phyloP scores from a whole-genome alignment of 2,797 vertebrate species.

The Coracias cyanogaster region DNA sequence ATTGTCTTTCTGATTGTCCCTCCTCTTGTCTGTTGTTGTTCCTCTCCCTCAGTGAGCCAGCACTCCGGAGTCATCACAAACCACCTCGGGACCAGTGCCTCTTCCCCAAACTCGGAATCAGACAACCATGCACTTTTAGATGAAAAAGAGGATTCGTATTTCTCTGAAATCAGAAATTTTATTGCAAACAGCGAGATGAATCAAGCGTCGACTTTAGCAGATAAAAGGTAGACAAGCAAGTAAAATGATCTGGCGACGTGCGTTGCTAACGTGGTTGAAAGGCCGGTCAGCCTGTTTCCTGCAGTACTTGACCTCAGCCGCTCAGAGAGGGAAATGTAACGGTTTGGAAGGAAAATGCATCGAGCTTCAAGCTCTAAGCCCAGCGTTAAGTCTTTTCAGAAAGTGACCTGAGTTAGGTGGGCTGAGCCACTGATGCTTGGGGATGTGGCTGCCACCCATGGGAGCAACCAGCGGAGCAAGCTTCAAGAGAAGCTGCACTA shows the following conservation, averaged over 20 bases:
- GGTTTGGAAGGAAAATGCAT: neutral
- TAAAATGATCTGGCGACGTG: neutral
- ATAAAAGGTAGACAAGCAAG: slow-evolving; percentile 87
- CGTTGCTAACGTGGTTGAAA: neutral
- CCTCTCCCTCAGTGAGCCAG: slow-evolving; percentile 83
- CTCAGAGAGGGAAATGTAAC: neutral
- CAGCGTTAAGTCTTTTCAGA: neutral
- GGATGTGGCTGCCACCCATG: neutral
- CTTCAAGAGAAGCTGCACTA: neutral
- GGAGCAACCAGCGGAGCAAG: neutral
- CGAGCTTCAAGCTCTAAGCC: neutral
- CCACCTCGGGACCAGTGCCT: slow-evolving; percentile 93
- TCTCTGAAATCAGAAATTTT: slow-evolving; percentile 99
- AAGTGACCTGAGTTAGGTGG: neutral
- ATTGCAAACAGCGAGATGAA: slow-evolving; percentile 97
- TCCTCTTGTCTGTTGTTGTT: neutral
- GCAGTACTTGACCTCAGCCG: neutral
- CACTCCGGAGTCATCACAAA: slow-evolving; percentile 95
- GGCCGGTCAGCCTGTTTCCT: neutral
- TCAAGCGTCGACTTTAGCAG: slow-evolving; percentile 90
- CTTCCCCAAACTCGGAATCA: slow-evolving; percentile 96
- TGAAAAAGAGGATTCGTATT: slow-evolving; percentile 98
- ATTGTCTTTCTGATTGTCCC: neutral
- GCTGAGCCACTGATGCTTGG: neutral
- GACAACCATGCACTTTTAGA: slow-evolving; percentile 99